Conservation (phyloP, 2,888 invertebrate genomes). For the Omphaloscelis lunosa region DNA sequence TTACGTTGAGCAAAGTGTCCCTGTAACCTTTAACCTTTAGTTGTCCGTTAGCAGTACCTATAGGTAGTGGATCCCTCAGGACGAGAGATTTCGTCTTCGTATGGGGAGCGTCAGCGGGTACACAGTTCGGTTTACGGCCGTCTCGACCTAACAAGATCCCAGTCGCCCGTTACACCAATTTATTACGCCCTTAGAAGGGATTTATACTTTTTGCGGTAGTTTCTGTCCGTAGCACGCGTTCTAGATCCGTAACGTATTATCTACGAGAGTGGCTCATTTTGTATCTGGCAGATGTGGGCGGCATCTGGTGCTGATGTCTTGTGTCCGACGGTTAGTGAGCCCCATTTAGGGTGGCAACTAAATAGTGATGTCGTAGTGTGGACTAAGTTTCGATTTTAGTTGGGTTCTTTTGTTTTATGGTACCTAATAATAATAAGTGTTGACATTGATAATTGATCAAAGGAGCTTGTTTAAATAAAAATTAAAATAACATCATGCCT, state of each 20-base stretch:
- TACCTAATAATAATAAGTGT: neutral
- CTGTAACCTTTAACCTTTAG: constrained; percentile 63
- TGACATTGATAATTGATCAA: neutral
- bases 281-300: constrained; percentile 57
- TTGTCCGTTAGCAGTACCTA: constrained; percentile 17
- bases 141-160: constrained; percentile 82
- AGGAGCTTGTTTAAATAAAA: too few species aligned
- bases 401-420: constrained; percentile 3
- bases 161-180: constrained; percentile 82
- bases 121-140: constrained; percentile 73
- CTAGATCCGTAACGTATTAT: constrained; percentile 55
- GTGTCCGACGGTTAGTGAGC: constrained; percentile 36
- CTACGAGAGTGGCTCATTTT: constrained; percentile 62
- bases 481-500: too few species aligned
- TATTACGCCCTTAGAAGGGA: constrained; percentile 83
- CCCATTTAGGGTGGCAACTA: constrained; percentile 38
- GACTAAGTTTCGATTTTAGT: constrained; percentile 8
- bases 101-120: constrained; percentile 43
- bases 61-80: constrained; percentile 37
- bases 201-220: constrained; percentile 83
- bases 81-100: constrained; percentile 35
- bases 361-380: constrained; percentile 39
- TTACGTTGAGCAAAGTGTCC: constrained; percentile 49
- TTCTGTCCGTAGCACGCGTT: constrained; percentile 69
- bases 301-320: constrained; percentile 59